Evolutionary conservation across 2,888 invertebrate genomes (phyloP).

Genomic region (Epirrhoe tristata): DNA sequence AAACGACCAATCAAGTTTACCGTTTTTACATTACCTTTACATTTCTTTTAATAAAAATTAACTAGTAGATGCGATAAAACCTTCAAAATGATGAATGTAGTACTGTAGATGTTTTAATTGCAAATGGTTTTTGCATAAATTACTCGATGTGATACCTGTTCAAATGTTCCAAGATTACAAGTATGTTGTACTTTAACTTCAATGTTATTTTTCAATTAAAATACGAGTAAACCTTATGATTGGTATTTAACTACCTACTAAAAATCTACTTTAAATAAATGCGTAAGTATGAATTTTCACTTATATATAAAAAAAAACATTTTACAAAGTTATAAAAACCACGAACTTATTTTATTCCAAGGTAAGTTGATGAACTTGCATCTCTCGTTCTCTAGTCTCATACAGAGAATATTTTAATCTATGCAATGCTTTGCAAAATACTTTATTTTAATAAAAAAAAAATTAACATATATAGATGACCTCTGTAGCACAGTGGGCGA

Average conservation of each 20-base stretch:
- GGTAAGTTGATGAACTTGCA: no score
- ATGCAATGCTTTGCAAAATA: no score
- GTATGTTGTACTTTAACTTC: background rate
- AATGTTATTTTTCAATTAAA: background rate
- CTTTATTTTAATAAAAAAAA: no score
- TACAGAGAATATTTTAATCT: no score
- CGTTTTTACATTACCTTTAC: background rate
- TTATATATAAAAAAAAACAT: background rate
- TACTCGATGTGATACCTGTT: background rate
- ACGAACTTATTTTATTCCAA: no score
- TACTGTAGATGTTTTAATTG: background rate
- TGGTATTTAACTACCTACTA: background rate
- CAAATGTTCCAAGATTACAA: background rate
- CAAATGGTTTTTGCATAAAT: background rate
- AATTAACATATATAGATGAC: no score
- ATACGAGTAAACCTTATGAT: background rate
- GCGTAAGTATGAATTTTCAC: background rate
- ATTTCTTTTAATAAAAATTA: background rate
- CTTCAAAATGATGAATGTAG: conserved; percentile 1
- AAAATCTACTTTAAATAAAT: background rate
- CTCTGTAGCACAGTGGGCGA: no score
- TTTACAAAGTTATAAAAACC: background rate
- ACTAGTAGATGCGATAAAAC: background rate
- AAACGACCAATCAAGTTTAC: background rate
- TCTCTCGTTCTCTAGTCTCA: no score